These are phyloP conservation scores for Tipula confusa DNA, from an alignment of 2,888 invertebrate genomes.

Conservation along the genomic window DNA sequence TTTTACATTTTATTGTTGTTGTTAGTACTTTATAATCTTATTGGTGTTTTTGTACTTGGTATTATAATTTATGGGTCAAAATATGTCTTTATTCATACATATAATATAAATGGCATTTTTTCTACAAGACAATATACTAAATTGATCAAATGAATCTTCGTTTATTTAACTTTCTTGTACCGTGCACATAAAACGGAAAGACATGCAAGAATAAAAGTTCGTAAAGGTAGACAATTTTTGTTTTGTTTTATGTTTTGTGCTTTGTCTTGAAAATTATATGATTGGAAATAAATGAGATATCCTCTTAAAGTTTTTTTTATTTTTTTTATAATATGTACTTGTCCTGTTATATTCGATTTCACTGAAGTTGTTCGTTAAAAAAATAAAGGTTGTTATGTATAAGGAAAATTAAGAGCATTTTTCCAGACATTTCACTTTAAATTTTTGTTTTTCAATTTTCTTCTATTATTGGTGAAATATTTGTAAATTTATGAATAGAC, in stretches of 20 bases:
- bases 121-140: background rate
- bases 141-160: constrained; percentile 12
- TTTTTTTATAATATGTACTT: background rate
- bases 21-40: no score
- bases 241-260: background rate
- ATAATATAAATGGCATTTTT: background rate
- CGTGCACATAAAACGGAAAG: background rate
- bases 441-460: no score
- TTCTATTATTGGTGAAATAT: no score
- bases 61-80: background rate
- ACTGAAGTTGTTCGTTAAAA: background rate
- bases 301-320: background rate
- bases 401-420: background rate
- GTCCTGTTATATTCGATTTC: background rate
- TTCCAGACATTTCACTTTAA: background rate
- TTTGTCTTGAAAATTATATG: background rate
- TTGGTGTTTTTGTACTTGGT: background rate
- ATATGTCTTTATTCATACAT: background rate
- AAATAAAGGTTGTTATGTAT: background rate
- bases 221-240: background rate
- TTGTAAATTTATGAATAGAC: no score
- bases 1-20: no score
- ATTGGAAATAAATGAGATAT: background rate
- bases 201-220: background rate
- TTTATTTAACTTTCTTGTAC: background rate